Conservation (phyloP, 1,140 invertebrate genomes). For the Camponotus pennsylvanicus region DNA sequence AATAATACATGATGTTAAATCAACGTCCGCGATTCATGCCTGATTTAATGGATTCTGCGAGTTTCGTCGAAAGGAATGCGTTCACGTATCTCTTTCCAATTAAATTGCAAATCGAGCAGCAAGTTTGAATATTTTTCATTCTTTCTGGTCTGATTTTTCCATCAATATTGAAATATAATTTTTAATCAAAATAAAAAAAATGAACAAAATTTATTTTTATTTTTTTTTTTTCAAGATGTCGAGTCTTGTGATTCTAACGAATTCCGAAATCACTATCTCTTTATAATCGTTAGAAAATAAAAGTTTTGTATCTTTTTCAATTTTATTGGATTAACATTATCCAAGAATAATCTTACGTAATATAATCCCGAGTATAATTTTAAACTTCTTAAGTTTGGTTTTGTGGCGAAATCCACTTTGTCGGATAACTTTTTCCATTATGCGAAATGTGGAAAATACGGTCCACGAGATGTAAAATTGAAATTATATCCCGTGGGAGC, state of each 20-base stretch:
- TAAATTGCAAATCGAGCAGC: neutral
- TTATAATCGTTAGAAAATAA: neutral
- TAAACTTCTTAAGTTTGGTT: conserved; percentile 47
- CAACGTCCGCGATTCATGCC: neutral
- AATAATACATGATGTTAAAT: conserved; percentile 8
- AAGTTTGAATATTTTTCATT: neutral
- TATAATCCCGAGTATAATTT: conserved; percentile 40
- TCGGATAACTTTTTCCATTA: conserved; percentile 59
- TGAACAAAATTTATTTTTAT: too few relatives aligned
- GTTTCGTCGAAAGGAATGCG: neutral
- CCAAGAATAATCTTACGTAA: neutral
- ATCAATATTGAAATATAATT: too few relatives aligned
- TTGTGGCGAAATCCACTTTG: conserved; percentile 41
- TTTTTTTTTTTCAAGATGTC: neutral
- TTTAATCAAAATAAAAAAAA: too few relatives aligned
- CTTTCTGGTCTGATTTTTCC: neutral
- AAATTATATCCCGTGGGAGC: conserved; percentile 46
- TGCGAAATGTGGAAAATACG: conserved; percentile 49
- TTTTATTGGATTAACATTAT: conserved; percentile 32
- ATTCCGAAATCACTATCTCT: neutral
- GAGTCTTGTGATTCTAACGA: neutral
- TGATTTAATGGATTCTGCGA: neutral
- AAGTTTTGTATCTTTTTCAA: neutral
- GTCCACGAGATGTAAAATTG: conserved; percentile 56
- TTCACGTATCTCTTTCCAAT: neutral